These are phyloP conservation scores for Epinephelus coioides DNA, from an alignment of 2,797 vertebrate species.

Conservation along the genomic window DNA sequence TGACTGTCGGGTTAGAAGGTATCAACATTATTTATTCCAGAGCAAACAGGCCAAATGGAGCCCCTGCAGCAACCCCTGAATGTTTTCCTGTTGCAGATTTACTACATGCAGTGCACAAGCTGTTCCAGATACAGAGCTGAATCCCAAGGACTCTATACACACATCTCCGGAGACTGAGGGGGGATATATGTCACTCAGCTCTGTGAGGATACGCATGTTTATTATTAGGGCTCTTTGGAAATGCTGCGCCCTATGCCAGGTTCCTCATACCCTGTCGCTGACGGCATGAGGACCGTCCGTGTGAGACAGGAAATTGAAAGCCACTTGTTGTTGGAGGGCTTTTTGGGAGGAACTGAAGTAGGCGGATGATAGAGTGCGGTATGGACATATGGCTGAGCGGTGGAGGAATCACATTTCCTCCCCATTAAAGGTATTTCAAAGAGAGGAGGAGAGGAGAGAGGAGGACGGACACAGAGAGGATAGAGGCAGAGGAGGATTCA, in stretches of 20 bases:
- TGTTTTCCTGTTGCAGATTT: constrained; percentile 63
- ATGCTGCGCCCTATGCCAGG: constrained; percentile 55
- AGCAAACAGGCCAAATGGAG: constrained; percentile 52
- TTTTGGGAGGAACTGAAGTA: constrained; percentile 51
- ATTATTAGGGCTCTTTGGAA: constrained; percentile 72
- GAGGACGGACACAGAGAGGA: constrained; percentile 26
- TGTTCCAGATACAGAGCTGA: constrained; percentile 62
- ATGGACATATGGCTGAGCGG: constrained; percentile 47
- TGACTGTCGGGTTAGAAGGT: constrained; percentile 7
- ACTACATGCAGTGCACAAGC: constrained; percentile 67
- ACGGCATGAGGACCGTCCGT: constrained; percentile 23
- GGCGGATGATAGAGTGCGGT: constrained; percentile 52
- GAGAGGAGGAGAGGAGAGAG: constrained; percentile 13
- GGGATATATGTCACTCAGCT: constrained; percentile 70
- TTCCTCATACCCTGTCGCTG: constrained; percentile 46
- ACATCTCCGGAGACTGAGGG: constrained; percentile 50
- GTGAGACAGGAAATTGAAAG: constrained; percentile 66
- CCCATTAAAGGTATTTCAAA: constrained; percentile 35
- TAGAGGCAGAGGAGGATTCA: constrained; percentile 11
- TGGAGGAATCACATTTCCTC: constrained; percentile 52
- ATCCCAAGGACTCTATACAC: constrained; percentile 49
- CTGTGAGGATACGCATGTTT: constrained; percentile 59
- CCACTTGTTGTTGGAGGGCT: constrained; percentile 68
- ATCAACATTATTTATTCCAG: constrained; percentile 49
- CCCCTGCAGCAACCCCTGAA: constrained; percentile 52